Base-by-base conservation (phyloP, 1,140 invertebrate species). In the Drusus annulatus region DNA sequence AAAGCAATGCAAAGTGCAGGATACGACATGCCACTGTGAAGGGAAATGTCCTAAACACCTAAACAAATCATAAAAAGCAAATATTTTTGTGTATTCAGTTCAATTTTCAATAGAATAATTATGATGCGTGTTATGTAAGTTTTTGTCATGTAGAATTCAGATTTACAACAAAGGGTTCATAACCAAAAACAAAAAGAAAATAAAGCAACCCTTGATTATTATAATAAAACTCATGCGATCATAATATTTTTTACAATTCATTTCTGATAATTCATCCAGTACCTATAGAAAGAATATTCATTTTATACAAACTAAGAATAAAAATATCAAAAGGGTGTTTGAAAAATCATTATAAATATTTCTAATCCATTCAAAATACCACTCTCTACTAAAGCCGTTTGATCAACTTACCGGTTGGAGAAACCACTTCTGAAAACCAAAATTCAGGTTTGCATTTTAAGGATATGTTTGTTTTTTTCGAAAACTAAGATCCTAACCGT, bases 351-450 rank as follows among this genome's bases (percentile, higher is more conserved):
- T 77, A 51, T 65, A 52, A 69, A 69, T 71, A 71, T 28, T 77
- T 69, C 77, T 78, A 78, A 68, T 69, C 50, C 52, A 78, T 68
- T 74, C 68, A 73, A 79, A 62, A 23, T 74, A 62, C 25, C 56
- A n/a, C 63, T 73, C 56, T 78, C 76, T 80, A 80, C 79, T n/a
- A 62, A 69, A 80, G 82, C 80, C 79, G 54, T 21, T 79, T 54
- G 76, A n/a, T 80, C 19, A 71, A 83, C 82, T 83, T 81, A 83
- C 82, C 82, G 60, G 82, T 83, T 31, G 82, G 69, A 23, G 82
- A 79, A 80, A 83, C 76, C 78, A 80, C 56, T 76, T 83, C 82
- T 83, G 82, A 83, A 83, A 83, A 80, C 60, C 76, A 78, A 80
- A 83, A 83, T 68, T 62, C 45, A 79, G 81, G 69, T 80, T 74